Base-by-base conservation (phyloP, 2,113 vertebrate species). In the Ammospiza caudacuta region DNA sequence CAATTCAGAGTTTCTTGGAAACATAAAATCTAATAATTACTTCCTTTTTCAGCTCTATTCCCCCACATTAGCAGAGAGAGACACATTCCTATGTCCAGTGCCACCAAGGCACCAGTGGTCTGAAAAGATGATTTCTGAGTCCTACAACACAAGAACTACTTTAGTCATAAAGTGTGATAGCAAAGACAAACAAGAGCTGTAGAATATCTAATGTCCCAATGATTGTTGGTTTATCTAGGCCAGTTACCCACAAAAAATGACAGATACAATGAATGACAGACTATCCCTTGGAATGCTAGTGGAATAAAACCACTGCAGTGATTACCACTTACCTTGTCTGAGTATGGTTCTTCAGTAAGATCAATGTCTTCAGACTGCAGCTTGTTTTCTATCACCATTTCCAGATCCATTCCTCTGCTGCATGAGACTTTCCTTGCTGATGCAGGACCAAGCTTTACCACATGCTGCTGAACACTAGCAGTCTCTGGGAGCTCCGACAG, bases 341-440 rank as follows among this genome's bases (percentile, higher is more conserved):
- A 99, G 95, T 99, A 99, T 0, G 99, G 99, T 81, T 99, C 99
- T 96, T 99, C 99, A 0, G 99, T 99, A n/a, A 99, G 99, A 81
- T 99, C 99, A 35, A 99, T 99, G 85, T 98, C 98, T 95, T 99
- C 99, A 1, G 97, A 97, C 33, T 97, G 98, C 74, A 99, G 94
- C 95, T 99, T 99, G 82, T 98, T 98, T 79, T 99, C 99, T 47
- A 99, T 98, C 44, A 99, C 96, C 80, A 97, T 98, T 74, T 99
- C 98, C 89, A 99, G 97, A 94, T 99, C 98, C 28, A 98, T 93
- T 57, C 98, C 98, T 94, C 98, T 99, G 59, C 87, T 58, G 23
- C 99, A 98, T 51, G 99, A 98, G 24, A 96, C 88, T 85, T 99
- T 99, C 95, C 99, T 99, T 3, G 97, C 93, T 12, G 97, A 89